phyloP scores from a whole-genome alignment of 2,113 vertebrate species.

The Paracanthobrama guichenoti region DNA sequence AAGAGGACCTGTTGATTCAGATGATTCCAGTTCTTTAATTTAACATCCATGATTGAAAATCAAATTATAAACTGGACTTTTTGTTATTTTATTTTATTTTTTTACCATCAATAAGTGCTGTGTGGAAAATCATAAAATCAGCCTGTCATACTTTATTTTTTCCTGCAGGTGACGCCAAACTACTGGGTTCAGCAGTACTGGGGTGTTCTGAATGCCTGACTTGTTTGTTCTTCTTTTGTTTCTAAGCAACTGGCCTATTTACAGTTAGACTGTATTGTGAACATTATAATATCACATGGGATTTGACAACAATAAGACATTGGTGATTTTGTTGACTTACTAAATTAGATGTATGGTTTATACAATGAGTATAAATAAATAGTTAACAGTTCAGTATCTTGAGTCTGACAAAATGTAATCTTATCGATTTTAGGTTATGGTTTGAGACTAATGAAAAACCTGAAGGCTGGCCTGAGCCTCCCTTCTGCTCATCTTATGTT shows the following conservation, averaged over 20 bases:
- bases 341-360: not conserved
- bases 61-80: not conserved
- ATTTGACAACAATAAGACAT: not conserved
- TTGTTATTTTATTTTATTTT: too few species aligned
- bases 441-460: not conserved
- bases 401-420: not conserved
- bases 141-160: not conserved
- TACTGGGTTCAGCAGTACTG: not conserved
- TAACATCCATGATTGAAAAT: not conserved
- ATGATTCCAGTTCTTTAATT: not conserved
- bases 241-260: conserved; percentile 28
- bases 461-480: not conserved
- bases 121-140: not conserved
- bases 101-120: not conserved
- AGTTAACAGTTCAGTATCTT: not conserved
- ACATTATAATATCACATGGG: not conserved
- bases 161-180: conserved; percentile 54
- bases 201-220: not conserved
- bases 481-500: not conserved
- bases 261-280: not conserved
- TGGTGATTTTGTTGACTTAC: not conserved
- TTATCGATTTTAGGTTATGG: not conserved
- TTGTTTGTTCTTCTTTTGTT: conserved; percentile 25
- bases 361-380: not conserved
- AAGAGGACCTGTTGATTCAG: not conserved